A percentile compares a stretch with the other conserved stretches of the same genome.
Conservation (phyloP, 2,797 vertebrate genomes). For the Poeciliopsis turneri region DNA sequence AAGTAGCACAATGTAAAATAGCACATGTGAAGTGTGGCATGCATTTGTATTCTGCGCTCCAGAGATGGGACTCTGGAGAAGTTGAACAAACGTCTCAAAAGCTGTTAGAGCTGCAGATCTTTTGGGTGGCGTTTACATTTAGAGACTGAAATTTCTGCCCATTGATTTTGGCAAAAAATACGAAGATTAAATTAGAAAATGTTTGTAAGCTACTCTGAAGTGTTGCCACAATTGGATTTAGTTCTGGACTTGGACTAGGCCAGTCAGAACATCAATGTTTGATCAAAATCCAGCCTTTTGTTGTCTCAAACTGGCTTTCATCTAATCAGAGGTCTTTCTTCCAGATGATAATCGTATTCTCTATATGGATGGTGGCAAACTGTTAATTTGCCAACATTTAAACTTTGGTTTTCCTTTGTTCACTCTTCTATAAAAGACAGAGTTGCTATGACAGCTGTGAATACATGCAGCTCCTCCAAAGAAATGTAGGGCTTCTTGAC, state of each 20-base stretch:
- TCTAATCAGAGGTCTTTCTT: neutral
- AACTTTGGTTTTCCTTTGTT: neutral
- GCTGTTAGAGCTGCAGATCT: neutral
- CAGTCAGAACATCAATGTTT: neutral
- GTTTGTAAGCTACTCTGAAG: neutral
- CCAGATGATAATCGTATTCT: neutral
- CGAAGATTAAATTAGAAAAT: neutral
- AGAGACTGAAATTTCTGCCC: neutral
- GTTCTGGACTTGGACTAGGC: neutral
- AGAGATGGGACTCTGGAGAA: neutral
- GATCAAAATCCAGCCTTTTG: neutral
- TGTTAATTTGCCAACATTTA: neutral
- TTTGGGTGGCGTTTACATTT: neutral
- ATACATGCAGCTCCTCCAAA: conserved; percentile 1
- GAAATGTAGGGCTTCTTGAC: neutral
- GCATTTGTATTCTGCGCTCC: neutral
- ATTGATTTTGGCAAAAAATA: neutral
- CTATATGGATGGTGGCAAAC: neutral
- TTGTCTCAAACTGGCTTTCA: neutral
- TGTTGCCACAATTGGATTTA: neutral
- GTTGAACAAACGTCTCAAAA: neutral
- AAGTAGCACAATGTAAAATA: neutral
- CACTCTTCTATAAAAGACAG: neutral
- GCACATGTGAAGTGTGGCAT: neutral
- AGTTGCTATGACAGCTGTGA: neutral